These are phyloP conservation scores for Argopecten irradians DNA, from an alignment of 1,140 invertebrate genomes.

Conservation along the genomic window DNA sequence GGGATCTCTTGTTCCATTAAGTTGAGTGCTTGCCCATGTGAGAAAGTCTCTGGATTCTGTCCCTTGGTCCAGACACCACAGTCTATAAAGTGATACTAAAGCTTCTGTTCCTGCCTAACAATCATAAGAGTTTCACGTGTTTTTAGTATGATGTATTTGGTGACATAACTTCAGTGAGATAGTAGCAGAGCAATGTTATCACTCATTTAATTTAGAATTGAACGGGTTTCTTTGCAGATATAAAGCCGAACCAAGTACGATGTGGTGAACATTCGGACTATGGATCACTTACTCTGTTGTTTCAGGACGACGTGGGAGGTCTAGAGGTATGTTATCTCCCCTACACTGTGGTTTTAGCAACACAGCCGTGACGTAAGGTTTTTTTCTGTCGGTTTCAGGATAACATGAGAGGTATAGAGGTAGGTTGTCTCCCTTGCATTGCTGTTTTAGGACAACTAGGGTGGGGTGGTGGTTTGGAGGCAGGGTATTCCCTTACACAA, in stretches of 20 bases:
- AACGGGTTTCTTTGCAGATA: conserved; percentile 29
- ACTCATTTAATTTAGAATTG: not conserved
- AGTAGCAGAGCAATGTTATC: not conserved
- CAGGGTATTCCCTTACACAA: too few relatives aligned
- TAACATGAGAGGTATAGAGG: not conserved
- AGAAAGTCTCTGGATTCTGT: too few relatives aligned
- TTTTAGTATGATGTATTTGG: not conserved
- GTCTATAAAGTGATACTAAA: too few relatives aligned
- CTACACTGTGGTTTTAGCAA: too few relatives aligned
- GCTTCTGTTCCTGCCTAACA: not conserved
- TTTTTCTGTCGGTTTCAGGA: not conserved
- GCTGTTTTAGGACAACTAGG: too few relatives aligned
- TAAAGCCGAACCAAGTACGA: conserved; percentile 78
- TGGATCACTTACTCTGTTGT: conserved; percentile 85
- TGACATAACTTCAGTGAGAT: not conserved
- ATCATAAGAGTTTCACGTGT: not conserved
- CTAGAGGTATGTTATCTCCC: conserved; percentile 71
- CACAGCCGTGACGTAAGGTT: not conserved
- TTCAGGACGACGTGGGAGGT: conserved; percentile 80
- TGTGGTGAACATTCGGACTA: conserved; percentile 86
- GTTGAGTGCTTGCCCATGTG: too few relatives aligned
- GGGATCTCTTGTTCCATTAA: too few relatives aligned
- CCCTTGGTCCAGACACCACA: too few relatives aligned
- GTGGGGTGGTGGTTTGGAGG: too few relatives aligned
- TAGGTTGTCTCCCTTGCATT: too few relatives aligned